A percentile compares a stretch with the other conserved stretches of the same genome.
These are phyloP conservation scores for Campodea augens DNA, from an alignment of 1,140 invertebrate genomes.

Conservation along the genomic window DNA sequence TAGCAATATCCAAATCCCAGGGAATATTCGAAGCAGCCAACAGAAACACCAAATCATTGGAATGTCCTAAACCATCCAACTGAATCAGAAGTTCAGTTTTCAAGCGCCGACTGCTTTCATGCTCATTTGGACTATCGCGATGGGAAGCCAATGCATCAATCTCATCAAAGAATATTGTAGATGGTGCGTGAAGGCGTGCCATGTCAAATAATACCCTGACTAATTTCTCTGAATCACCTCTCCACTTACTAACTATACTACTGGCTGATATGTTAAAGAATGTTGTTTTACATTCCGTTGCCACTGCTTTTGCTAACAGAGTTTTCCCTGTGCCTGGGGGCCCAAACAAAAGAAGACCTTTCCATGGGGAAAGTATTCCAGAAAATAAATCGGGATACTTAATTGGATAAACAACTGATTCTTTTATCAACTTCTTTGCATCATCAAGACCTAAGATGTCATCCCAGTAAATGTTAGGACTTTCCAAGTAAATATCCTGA, in stretches of 20 bases:
- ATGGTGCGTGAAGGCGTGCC: constrained; percentile 75
- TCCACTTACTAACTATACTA: constrained; percentile 77
- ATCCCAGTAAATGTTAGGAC: constrained; percentile 34
- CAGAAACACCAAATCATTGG: constrained; percentile 46
- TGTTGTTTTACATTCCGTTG: constrained; percentile 60
- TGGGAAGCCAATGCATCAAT: constrained; percentile 71
- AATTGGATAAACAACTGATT: constrained; percentile 67
- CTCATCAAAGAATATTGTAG: constrained; percentile 92
- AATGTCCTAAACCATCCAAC: constrained; percentile 60
- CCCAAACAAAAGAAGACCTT: constrained; percentile 63
- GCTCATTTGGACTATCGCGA: constrained; percentile 47
- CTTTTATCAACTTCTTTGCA: constrained; percentile 68
- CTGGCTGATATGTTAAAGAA: constrained; percentile 86
- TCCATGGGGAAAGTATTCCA: constrained; percentile 61
- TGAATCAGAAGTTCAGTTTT: constrained; percentile 83
- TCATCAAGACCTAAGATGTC: constrained; percentile 47
- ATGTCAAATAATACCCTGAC: constrained; percentile 71
- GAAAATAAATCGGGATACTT: constrained; percentile 70
- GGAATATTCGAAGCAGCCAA: constrained; percentile 79
- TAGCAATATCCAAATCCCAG: constrained; percentile 78
- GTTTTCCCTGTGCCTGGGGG: constrained; percentile 78
- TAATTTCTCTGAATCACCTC: constrained; percentile 86
- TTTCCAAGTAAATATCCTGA: constrained; percentile 35
- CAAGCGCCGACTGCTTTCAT: constrained; percentile 77
- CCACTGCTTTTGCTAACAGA: constrained; percentile 67